These are phyloP conservation scores for Gryllus bimaculatus DNA, from an alignment of 1,140 invertebrate genomes.

Conservation along the genomic window DNA sequence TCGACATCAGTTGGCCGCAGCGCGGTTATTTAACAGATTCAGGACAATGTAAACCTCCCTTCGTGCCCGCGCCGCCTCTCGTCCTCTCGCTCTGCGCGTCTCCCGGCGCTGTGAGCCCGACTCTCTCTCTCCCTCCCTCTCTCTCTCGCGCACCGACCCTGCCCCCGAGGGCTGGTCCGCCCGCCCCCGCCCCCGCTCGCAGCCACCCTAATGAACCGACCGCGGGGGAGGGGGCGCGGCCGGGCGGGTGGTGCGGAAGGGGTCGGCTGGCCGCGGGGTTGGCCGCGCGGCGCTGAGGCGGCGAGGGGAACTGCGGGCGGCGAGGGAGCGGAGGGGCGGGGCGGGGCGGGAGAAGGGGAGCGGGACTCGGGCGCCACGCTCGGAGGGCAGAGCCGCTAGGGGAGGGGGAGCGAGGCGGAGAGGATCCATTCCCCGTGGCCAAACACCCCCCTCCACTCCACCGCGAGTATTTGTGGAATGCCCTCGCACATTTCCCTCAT, in stretches of 20 bases:
- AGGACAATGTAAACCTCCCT: neutral
- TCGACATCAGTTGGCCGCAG: constrained; percentile 11
- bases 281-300: neutral
- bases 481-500: constrained; percentile 9
- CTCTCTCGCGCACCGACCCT: neutral
- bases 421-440: constrained; percentile 6
- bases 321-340: neutral
- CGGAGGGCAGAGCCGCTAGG: neutral
- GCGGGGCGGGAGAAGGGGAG: neutral
- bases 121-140: neutral
- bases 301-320: neutral
- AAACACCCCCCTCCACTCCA: neutral
- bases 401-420: neutral
- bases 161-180: neutral
- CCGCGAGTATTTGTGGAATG: constrained; percentile 20
- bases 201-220: constrained; percentile 15
- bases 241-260: neutral
- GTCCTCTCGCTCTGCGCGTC: neutral
- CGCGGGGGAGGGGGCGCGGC: neutral
- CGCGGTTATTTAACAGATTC: constrained; percentile 15
- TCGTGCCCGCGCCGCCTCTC: neutral
- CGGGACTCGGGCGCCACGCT: neutral
- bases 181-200: neutral
- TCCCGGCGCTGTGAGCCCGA: neutral
- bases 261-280: neutral